These are phyloP conservation scores for Mirounga angustirostris DNA, from an alignment of 2,113 vertebrate species.

Conservation along the genomic window DNA sequence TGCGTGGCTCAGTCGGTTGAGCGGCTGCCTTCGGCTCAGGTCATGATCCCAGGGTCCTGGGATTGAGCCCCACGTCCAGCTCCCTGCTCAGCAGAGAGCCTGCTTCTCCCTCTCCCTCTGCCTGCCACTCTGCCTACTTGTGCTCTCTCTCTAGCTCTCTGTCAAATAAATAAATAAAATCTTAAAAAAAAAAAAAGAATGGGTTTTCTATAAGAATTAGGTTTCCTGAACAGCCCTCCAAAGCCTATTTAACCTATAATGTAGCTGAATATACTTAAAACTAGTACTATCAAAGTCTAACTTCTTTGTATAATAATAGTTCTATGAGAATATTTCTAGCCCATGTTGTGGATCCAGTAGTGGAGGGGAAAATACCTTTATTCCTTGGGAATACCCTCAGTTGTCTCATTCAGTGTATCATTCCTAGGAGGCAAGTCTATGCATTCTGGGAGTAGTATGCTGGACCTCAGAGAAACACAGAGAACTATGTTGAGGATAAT, in stretches of 20 bases:
- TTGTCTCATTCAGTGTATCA: background rate
- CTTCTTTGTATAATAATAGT: background rate
- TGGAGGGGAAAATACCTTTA: background rate
- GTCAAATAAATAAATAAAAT: too few relatives aligned
- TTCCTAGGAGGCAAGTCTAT: background rate
- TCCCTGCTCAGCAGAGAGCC: too few relatives aligned
- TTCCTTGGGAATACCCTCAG: background rate
- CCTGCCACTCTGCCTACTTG: too few relatives aligned
- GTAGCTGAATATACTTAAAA: background rate
- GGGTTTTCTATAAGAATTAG: background rate
- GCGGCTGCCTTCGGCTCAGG: too few relatives aligned
- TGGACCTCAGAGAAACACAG: background rate
- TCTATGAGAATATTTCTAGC: background rate
- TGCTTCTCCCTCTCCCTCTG: too few relatives aligned
- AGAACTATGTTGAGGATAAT: background rate
- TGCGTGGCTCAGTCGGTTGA: too few relatives aligned
- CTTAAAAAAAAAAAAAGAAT: background rate
- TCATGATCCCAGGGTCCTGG: too few relatives aligned
- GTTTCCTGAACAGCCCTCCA: background rate
- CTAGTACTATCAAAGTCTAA: background rate
- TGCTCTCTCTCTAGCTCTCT: too few relatives aligned
- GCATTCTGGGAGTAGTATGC: background rate
- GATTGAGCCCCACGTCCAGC: too few relatives aligned
- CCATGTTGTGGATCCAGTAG: background rate
- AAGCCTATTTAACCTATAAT: background rate